Evolutionary conservation across 2,797 vertebrate species (phyloP), one percentile per base, ranked within the genome.

Genomic region (Pseudopleuronectes americanus): DNA sequence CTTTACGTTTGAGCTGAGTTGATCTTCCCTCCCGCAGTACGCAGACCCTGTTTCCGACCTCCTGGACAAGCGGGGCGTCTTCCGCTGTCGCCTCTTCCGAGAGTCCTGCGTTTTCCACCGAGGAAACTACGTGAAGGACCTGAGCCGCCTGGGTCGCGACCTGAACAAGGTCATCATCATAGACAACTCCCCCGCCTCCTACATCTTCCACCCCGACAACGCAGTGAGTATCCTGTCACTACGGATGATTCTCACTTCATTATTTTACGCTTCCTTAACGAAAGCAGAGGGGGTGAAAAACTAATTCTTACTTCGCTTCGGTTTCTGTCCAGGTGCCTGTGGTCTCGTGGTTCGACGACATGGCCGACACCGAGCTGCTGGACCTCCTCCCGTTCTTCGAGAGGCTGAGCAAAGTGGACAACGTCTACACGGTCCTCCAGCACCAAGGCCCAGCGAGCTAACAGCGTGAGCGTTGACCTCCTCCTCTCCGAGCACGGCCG

Each of bases 321-420:
- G 19, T 59, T 59, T 8, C 6, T 13, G 8, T 19, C n/a, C 67
- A 98, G 97, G 97, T 98, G 47, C 97, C 97, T 0, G 97, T 99
- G 76, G 96, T 95, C 49, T 98, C 97, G 0, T 99, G 97, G 97
- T 99, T 99, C 3, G 97, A 99, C 61, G 97, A 99, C 94, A 98
- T 98, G 96, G 94, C 94, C 0, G 97, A 99, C 94, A 98, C 96
- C 0, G 97, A 99, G 88, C 95, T 99, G 77, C 95, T 97, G 58
- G 97, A 99, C 79, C 95, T 99, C 80, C 93, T 99, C 87, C 97
- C 97, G 1, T 99, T 98, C 93, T 99, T 99, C 0, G 97, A 99
- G 92, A 94, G 94, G 94, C 95, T 99, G 83, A 94, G 93, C 87
- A 91, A 90, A 84, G 97, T 98, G 93, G 97, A 99, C 4, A 96